A percentile compares a stretch with the other conserved stretches of the same genome.
phyloP scores from a whole-genome alignment of 2,113 vertebrate genomes.

The Epinephelus moara region DNA sequence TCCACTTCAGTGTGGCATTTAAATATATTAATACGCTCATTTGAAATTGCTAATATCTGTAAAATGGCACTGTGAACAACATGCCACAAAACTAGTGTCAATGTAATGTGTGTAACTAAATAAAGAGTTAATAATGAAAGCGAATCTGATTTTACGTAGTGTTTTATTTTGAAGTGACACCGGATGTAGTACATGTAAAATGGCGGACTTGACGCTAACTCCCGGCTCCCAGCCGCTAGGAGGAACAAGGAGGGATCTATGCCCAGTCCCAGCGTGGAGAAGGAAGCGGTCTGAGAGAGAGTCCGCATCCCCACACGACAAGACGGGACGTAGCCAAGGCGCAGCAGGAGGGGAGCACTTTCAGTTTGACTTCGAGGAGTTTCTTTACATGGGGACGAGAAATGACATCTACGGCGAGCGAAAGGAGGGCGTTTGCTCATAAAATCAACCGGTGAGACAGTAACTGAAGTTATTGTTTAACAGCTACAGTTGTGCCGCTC shows the following conservation, averaged over 20 bases:
- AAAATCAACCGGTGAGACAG: constrained; percentile 90
- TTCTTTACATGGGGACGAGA: constrained; percentile 67
- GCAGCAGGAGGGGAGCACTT: constrained; percentile 25
- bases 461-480: constrained; percentile 61
- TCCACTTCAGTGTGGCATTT: accelerated
- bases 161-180: constrained; percentile 57
- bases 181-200: constrained; percentile 5
- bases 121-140: accelerated
- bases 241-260: constrained; percentile 76
- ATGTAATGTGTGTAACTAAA: accelerated
- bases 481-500: constrained; percentile 12
- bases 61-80: accelerated
- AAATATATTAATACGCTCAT: background rate
- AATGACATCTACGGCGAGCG: constrained; percentile 85
- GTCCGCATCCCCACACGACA: constrained; percentile 48
- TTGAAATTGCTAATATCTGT: background rate
- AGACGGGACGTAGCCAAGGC: constrained; percentile 45
- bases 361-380: constrained; percentile 51
- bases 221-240: constrained; percentile 80
- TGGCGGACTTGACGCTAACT: background rate
- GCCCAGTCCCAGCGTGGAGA: constrained; percentile 65
- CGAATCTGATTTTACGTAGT: constrained; percentile 27
- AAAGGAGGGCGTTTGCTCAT: constrained; percentile 92
- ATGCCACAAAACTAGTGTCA: background rate
- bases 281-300: constrained; percentile 75